A percentile compares a stretch with the other conserved stretches of the same genome.
phyloP scores from a whole-genome alignment of 2,113 vertebrate species.

The Microtus richardsoni region DNA sequence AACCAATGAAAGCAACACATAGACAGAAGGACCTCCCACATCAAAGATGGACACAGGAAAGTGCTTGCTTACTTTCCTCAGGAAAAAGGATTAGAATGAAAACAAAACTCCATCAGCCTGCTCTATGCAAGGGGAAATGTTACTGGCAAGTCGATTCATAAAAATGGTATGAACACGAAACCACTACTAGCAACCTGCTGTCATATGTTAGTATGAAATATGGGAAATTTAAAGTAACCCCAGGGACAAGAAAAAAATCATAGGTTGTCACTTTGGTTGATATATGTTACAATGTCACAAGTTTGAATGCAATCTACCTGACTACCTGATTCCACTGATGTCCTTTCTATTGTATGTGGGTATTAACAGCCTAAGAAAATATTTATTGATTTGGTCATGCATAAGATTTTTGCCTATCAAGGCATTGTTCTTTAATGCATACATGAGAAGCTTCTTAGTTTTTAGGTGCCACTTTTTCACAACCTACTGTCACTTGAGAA shows the following conservation, averaged over 20 bases:
- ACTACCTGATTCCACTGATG: neutral
- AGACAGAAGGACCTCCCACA: no score
- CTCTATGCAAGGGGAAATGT: neutral
- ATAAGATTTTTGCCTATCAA: neutral
- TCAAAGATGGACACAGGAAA: neutral
- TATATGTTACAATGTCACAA: neutral
- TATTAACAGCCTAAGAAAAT: neutral
- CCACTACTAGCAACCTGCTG: neutral
- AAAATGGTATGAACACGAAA: neutral
- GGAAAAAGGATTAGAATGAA: neutral
- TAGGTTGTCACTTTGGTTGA: neutral
- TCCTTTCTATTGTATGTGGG: neutral
- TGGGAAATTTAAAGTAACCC: neutral
- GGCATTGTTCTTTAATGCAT: neutral
- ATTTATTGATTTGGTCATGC: neutral
- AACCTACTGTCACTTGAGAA: neutral
- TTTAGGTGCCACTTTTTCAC: neutral
- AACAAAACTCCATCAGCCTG: neutral
- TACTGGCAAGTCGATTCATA: neutral
- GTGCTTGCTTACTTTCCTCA: neutral
- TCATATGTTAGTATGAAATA: neutral
- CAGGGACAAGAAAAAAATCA: constrained; percentile 26
- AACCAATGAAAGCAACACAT: no score
- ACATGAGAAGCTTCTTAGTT: neutral
- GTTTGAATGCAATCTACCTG: neutral